A percentile compares a stretch with the other conserved stretches of the same genome.
phyloP scores from a whole-genome alignment of 2,113 vertebrate genomes.

The Cyphomyrus plagiostoma region DNA sequence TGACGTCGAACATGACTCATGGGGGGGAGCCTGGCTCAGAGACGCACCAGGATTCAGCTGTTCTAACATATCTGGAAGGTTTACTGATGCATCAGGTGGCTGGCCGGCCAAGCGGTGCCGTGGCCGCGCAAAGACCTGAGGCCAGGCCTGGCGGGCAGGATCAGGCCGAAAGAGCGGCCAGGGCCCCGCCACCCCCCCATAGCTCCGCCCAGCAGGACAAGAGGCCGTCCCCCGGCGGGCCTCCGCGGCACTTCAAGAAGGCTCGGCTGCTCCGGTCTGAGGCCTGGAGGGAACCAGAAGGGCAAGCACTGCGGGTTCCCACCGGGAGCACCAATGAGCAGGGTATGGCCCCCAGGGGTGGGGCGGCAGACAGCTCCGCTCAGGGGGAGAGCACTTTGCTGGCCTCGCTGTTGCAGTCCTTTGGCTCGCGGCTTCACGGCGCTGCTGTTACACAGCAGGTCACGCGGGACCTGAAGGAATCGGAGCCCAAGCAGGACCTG shows the following conservation, averaged over 20 bases:
- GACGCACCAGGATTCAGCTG: slow-evolving; percentile 99
- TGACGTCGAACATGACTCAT: slow-evolving; percentile 99
- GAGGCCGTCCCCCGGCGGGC: slow-evolving; percentile 65
- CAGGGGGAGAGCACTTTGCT: slow-evolving; percentile 94
- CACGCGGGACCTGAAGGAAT: slow-evolving; percentile 45
- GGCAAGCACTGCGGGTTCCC: slow-evolving; percentile 71
- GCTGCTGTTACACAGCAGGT: slow-evolving; percentile 89
- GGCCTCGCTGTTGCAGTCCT: slow-evolving; percentile 94
- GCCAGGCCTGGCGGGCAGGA: slow-evolving; percentile 71
- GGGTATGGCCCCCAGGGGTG: slow-evolving; percentile 74
- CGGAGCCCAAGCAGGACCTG: slow-evolving; percentile 68
- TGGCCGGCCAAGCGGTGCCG: slow-evolving; percentile 77
- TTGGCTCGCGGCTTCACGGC: slow-evolving; percentile 91
- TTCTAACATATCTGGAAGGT: slow-evolving; percentile 99
- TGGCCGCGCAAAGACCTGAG: slow-evolving; percentile 74
- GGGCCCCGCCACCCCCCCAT: slow-evolving; percentile 73
- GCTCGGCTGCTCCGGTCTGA: slow-evolving; percentile 87
- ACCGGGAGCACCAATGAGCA: slow-evolving; percentile 76
- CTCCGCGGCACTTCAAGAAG: slow-evolving; percentile 90
- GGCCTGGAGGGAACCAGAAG: slow-evolving; percentile 80
- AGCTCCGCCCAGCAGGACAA: slow-evolving; percentile 65
- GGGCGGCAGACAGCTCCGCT: slow-evolving; percentile 74
- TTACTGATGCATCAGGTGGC: slow-evolving; percentile 99
- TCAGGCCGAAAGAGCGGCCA: slow-evolving; percentile 72
- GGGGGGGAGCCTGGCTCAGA: slow-evolving; percentile 99